A percentile compares a stretch with the other conserved stretches of the same genome.
Evolutionary conservation across 2,113 vertebrate species (phyloP).

Genomic region (Actenoides hombroni): DNA sequence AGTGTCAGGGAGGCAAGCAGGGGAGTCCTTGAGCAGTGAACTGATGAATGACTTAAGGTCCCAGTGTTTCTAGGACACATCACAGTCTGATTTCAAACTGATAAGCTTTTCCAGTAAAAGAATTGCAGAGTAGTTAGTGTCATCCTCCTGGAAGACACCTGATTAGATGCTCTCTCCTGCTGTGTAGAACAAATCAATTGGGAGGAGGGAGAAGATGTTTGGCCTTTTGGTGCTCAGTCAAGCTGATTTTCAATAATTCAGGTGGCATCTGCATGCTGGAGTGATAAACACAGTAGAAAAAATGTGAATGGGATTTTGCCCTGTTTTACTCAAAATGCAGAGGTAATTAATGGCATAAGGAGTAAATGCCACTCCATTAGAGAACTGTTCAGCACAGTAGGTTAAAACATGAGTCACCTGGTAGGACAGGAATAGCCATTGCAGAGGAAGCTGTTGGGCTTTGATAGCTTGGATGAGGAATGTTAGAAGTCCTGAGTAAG

Average conservation of each 20-base stretch:
- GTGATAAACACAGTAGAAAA: background rate
- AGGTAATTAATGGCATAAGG: background rate
- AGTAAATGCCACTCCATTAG: background rate
- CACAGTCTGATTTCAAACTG: background rate
- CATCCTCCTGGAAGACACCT: background rate
- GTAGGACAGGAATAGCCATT: background rate
- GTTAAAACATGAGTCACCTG: background rate
- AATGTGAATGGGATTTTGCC: background rate
- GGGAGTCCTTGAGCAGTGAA: background rate
- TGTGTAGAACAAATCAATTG: background rate
- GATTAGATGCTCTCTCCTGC: background rate
- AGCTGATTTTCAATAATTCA: background rate
- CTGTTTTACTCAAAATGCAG: background rate
- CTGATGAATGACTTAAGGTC: background rate
- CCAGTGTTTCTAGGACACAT: background rate
- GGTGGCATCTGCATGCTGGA: background rate
- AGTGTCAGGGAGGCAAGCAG: rapidly evolving
- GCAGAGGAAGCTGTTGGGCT: background rate
- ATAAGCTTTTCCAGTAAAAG: background rate
- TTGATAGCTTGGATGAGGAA: background rate
- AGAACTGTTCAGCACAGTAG: background rate
- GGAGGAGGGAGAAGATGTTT: background rate
- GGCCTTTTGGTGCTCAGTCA: background rate
- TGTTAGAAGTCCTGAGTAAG: background rate
- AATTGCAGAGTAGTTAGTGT: background rate